A percentile compares a stretch with the other conserved stretches of the same genome.
Conservation (phyloP, 2,113 vertebrate species). For the Amblyornis subalaris region DNA sequence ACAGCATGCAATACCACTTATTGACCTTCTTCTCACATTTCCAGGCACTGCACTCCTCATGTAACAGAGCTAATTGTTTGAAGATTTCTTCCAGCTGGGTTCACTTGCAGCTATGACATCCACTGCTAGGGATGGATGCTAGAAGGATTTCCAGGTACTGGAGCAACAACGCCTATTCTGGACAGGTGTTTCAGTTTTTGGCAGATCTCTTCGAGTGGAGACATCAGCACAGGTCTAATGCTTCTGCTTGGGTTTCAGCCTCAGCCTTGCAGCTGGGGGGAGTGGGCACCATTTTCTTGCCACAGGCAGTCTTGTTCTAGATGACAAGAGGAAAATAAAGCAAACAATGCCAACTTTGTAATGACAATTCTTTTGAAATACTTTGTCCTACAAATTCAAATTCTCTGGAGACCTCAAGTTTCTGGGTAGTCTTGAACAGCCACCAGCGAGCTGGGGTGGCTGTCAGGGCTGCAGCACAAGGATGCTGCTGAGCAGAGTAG, state of each 20-base stretch:
- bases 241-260: neutral
- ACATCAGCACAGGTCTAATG: neutral
- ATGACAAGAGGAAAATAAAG: neutral
- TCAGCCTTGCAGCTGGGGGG: neutral
- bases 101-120: neutral
- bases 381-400: neutral
- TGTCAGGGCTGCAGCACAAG: neutral
- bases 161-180: neutral
- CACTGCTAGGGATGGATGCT: neutral
- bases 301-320: neutral
- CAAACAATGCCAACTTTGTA: fast-evolving
- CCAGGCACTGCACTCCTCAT: neutral
- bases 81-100: neutral
- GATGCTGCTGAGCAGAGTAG: neutral
- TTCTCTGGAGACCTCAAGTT: neutral
- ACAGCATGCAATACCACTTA: neutral
- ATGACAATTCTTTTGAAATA: neutral
- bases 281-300: neutral
- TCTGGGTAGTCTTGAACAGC: neutral
- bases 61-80: neutral
- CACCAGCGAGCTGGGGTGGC: neutral
- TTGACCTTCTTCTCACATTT: fast-evolving
- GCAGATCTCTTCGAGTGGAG: neutral
- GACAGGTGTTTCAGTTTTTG: neutral
- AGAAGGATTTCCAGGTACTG: neutral